Percentiles rank a stretch among this genome's conserved stretches.
Evolutionary conservation across 37 sponge, comb jelly and placozoan genomes (phyloP).

Genomic region (Cladorhizidae sp.): DNA sequence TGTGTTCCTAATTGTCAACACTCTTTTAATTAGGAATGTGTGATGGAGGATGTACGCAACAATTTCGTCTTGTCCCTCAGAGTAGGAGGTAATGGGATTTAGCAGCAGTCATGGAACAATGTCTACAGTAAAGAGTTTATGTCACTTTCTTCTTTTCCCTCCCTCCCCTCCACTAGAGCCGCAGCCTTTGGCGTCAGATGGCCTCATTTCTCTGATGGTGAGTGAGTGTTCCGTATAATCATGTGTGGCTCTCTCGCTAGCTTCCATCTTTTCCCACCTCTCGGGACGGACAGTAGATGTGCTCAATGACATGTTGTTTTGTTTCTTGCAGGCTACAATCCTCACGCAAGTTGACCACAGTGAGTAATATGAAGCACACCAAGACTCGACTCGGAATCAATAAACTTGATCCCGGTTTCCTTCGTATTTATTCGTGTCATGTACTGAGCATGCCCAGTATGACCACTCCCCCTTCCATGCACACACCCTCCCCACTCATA

Average conservation of each 20-base stretch:
- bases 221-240: background rate
- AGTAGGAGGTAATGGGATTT: conserved; percentile 49
- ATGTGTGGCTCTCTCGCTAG: too few relatives aligned
- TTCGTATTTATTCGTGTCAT: background rate
- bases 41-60: conserved; percentile 38
- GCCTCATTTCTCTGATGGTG: conserved; percentile 64
- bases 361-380: too few relatives aligned
- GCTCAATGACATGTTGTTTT: conserved; percentile 10
- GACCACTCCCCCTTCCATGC: background rate
- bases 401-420: background rate
- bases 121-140: too few relatives aligned
- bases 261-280: background rate
- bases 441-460: background rate
- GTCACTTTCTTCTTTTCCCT: background rate
- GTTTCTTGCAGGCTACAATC: conserved; percentile 42
- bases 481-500: background rate
- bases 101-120: too few relatives aligned
- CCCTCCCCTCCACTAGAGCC: conserved; percentile 37
- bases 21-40: conserved; percentile 42
- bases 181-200: conserved; percentile 49
- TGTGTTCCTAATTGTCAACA: too few relatives aligned
- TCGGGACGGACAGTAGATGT: background rate
- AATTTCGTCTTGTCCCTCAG: conserved; percentile 32
- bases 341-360: conserved; percentile 32
- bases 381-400: too few relatives aligned